Evolutionary conservation across 2,113 vertebrate genomes (phyloP), one percentile per base, ranked within the genome.

Genomic region (Ivindomyrus marchei): DNA sequence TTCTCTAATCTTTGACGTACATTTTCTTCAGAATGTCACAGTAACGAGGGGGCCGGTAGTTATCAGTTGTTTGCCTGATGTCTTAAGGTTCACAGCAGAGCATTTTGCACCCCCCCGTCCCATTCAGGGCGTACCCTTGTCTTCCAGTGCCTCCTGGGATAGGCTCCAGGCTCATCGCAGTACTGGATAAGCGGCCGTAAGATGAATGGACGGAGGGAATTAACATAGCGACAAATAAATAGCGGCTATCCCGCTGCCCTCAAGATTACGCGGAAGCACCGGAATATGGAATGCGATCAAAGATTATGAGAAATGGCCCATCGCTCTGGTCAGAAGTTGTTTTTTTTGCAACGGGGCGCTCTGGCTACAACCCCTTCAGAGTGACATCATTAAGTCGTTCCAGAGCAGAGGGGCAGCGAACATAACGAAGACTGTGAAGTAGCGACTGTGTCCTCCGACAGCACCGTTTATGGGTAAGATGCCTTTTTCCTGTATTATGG

Each of bases 391-490:
- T 19, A 66, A 88, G 27, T 45, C 24, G 39, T 88, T 46, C 36
- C 52, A 45, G 31, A 15, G 21, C 15, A 45, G n/a, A 58, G 15
- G 36, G n/a, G 17, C 31, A 17, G 39, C 21, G 27, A 49, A n/a
- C 88, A 70, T 74, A 24, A 88, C 19, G 39, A 46, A 27, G 15
- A 9, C 39, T 4, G 47, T 27, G 27, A 52, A 21, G 46, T 45
- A 24, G 49, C 27, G 19, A 39, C 47, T 36, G 90, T 92, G 92
- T 92, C 92, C 91, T 93, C 93, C 3, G 58, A 91, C 91, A 91
- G 93, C 91, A 93, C 93, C 89, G 91, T 95, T 94, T 94, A 93
- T 93, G 93, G 91, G 93, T 94, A 92, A 94, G 91, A 90, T 91
- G 91, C 91, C 93, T 94, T 93, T 92, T 24, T 90, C 91, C 83